Evolutionary conservation across 1,140 invertebrate species (phyloP).

Genomic region (Apis dorsata): DNA sequence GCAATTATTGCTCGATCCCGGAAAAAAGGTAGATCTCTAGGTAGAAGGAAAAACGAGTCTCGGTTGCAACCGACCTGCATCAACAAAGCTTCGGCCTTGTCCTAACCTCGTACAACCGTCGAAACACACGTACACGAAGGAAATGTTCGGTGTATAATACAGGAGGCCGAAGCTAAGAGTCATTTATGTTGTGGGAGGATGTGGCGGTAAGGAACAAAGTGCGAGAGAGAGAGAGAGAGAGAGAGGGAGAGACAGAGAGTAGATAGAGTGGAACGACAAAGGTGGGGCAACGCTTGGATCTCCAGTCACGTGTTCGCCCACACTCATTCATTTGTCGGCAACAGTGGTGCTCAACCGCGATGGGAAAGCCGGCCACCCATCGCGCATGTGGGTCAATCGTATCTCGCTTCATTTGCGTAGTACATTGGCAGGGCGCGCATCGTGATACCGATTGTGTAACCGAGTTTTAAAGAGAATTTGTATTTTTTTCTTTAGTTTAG

Average conservation of each 20-base stretch:
- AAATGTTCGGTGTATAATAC: conserved; percentile 36
- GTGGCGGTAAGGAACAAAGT: conserved; percentile 24
- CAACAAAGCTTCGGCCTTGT: conserved; percentile 21
- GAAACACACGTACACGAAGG: conserved; percentile 9
- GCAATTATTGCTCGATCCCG: too few species aligned
- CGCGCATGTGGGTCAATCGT: conserved; percentile 66
- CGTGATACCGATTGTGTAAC: conserved; percentile 10
- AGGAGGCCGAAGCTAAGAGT: conserved; percentile 47
- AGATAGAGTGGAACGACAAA: conserved; percentile 15
- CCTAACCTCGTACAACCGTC: conserved; percentile 48
- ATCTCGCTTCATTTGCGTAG: conserved; percentile 45
- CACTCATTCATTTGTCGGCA: conserved; percentile 76
- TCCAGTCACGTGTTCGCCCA: conserved; percentile 74
- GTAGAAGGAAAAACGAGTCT: not conserved
- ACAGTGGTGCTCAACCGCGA: conserved; percentile 70
- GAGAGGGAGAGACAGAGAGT: conserved; percentile 8
- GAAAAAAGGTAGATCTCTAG: too few species aligned
- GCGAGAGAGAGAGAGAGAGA: conserved; percentile 6
- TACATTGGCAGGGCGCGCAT: conserved; percentile 23
- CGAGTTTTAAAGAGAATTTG: conserved; percentile 10
- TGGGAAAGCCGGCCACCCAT: conserved; percentile 62
- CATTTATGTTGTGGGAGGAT: conserved; percentile 56
- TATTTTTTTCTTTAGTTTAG: not conserved
- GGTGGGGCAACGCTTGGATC: conserved; percentile 61
- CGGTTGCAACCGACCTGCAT: conserved; percentile 8